Evolutionary conservation across 2,797 vertebrate genomes (phyloP).

Genomic region (Scomberomorus guttatus): DNA sequence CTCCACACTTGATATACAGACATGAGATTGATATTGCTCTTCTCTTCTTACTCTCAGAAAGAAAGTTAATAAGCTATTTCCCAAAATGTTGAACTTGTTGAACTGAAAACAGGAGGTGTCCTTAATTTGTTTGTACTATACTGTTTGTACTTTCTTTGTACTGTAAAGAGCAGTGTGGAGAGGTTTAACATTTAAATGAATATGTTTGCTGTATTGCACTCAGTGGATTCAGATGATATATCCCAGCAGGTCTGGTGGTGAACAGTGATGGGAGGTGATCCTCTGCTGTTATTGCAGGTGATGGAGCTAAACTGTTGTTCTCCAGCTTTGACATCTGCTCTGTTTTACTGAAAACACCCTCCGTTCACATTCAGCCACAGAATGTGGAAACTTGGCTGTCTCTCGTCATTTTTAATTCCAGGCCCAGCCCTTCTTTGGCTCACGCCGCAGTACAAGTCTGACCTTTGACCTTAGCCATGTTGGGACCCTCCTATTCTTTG

Average conservation of each 20-base stretch:
- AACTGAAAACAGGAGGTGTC: background rate
- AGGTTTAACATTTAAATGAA: no score
- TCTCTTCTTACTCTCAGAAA: background rate
- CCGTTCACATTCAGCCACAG: slow-evolving; percentile 34
- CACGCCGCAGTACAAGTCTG: slow-evolving; percentile 17
- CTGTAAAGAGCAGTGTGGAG: background rate
- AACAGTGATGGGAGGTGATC: slow-evolving; percentile 6
- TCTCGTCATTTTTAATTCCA: slow-evolving; percentile 57
- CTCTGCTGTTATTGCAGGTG: slow-evolving; percentile 42
- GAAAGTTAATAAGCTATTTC: background rate
- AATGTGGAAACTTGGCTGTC: slow-evolving; percentile 61
- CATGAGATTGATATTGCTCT: no score
- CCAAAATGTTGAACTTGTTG: background rate
- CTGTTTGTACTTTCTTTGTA: background rate
- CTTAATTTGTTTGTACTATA: background rate
- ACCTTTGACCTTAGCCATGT: slow-evolving; percentile 49
- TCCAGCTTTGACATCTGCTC: slow-evolving; percentile 44
- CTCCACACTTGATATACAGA: no score
- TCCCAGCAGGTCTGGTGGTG: background rate
- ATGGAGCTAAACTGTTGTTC: slow-evolving; percentile 39
- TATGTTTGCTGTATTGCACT: background rate
- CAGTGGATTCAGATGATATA: background rate
- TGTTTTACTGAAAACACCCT: slow-evolving; percentile 46
- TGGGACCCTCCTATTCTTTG: slow-evolving; percentile 13
- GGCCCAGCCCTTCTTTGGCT: slow-evolving; percentile 46